Evolutionary conservation across 2,113 vertebrate genomes (phyloP), one percentile per base, ranked within the genome.

Genomic region (Nibea coibor): DNA sequence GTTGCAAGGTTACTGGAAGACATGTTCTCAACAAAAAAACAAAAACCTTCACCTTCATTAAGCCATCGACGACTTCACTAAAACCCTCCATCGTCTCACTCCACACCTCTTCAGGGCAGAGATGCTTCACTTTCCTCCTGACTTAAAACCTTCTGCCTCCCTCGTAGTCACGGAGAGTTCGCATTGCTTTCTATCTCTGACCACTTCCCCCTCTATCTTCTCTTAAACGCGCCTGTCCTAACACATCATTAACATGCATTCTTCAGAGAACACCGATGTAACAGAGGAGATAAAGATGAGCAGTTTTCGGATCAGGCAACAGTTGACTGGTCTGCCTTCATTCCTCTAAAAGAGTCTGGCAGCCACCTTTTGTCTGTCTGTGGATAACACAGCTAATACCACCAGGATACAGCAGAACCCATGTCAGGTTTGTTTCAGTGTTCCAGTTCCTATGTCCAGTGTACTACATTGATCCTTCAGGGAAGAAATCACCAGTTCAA

Each of bases 1-100:
- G 50, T 70, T 75, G 62, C 64, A 80, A 83, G 24, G 11, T 68
- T 87, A 15, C 58, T 87, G 91, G 90, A 92, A 93, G 91, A 93
- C 87, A 48, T 78, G 8, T 72, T 81, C 43, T 82, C 4, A 57
- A 73, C 58, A 80, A 61, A 26, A 65, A 81, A 72, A 51, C 20
- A 3, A 4, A 54, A 14, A 65, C 48, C 26, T 48, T 87, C 69
- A 81, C 81, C 69, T 86, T 89, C 85, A 24, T 47, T 76, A 24
- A 67, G 57, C 82, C 72, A 56, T 78, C 83, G 22, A 1, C 31
- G 17, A 92, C 91, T 86, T 91, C 2, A 84, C 78, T 43, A 73
- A 81, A 75, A 70, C 75, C 81, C 50, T 81, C 42, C 61, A 54
- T 63, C 74, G 12, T 58, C 59, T 50, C n/a, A 59, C n/a, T 22